Evolutionary conservation across 2,797 vertebrate species (phyloP), one percentile per base, ranked within the genome.

Genomic region (Mormyrops boulengeri): DNA sequence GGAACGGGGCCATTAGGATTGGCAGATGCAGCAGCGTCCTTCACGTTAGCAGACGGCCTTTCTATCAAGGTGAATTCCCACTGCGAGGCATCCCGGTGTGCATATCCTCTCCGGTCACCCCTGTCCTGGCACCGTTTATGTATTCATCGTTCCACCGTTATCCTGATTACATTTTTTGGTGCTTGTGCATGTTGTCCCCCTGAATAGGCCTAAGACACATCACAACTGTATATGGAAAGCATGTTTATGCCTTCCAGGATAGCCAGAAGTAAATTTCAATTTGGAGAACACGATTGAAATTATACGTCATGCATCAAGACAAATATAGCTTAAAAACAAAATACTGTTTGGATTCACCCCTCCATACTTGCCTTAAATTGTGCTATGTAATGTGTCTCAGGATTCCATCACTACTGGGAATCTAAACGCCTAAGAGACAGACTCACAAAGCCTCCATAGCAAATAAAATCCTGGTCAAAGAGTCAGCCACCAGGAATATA

Each of bases 401-500:
- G 41, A 62, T 47, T 30, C 41, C 44, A n/a, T 38, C 52, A 44
- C 44, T 22, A 12, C 38, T 19, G 30, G 60, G 22, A 41, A 47
- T 34, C 26, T 22, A 44, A 73, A 91, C 22, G 49, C 26, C 47
- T 77, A 53, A 57, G 22, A 44, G 26, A 53, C 53, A 53, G 22
- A 49, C n/a, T 85, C 38, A n/a, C 77, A 49, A 80, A 88, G 50
- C 60, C 52, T 38, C 80, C 49, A 26, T 9, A 9, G 77, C 49
- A 69, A 82, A 89, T 80, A 26, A 52, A 19, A 9, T 0, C 2
- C 14, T 49, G 82, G 55, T 22, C 22, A 7, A 9, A 49, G 82
- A 89, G 57, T 12, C 19, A 19, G 26, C 57, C 77, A 34, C 6
- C 30, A 85, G 89, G 80, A 62, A 87, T 85, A 82, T 69, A 88